A percentile compares a stretch with the other conserved stretches of the same genome.
Evolutionary conservation across 2,797 vertebrate genomes (phyloP).

Genomic region (Molossus alvarezi): DNA sequence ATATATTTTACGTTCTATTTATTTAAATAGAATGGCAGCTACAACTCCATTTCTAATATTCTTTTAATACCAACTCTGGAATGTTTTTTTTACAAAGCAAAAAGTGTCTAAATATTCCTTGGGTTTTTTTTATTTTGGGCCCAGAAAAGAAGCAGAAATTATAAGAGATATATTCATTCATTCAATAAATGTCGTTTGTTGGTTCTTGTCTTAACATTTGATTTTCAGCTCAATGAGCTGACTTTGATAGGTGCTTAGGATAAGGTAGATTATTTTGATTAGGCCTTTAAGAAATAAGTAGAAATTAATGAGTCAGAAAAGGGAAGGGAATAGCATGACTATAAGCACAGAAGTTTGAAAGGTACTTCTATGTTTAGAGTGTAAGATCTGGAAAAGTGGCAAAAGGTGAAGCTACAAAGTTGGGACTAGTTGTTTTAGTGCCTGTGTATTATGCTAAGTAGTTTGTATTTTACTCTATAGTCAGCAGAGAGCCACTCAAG

Average conservation of each 20-base stretch:
- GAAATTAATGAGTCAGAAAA: conserved; percentile 62
- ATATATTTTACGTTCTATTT: conserved; percentile 58
- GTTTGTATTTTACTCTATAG: conserved; percentile 51
- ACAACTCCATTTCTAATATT: conserved; percentile 55
- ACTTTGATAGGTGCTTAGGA: conserved; percentile 43
- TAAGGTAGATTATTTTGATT: conserved; percentile 34
- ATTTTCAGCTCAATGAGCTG: conserved; percentile 47
- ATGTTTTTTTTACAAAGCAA: conserved; percentile 40
- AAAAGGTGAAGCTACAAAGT: conserved; percentile 42
- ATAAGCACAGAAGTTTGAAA: conserved; percentile 44
- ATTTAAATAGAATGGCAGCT: conserved; percentile 46
- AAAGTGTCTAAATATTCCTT: conserved; percentile 47
- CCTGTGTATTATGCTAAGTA: background rate
- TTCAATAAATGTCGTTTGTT: conserved; percentile 54
- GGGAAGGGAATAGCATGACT: conserved; percentile 3
- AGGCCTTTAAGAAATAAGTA: conserved; percentile 50
- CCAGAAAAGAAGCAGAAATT: conserved; percentile 47
- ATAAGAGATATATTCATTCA: conserved; percentile 46
- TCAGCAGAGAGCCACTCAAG: conserved; percentile 38
- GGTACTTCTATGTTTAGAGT: conserved; percentile 20
- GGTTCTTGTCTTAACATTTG: conserved; percentile 59
- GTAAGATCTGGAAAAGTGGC: background rate
- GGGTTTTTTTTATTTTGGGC: conserved; percentile 61
- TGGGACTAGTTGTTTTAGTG: conserved; percentile 12
- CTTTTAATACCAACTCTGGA: conserved; percentile 30